phyloP scores from a whole-genome alignment of 2,113 vertebrate species.

The Pelusios castaneus region DNA sequence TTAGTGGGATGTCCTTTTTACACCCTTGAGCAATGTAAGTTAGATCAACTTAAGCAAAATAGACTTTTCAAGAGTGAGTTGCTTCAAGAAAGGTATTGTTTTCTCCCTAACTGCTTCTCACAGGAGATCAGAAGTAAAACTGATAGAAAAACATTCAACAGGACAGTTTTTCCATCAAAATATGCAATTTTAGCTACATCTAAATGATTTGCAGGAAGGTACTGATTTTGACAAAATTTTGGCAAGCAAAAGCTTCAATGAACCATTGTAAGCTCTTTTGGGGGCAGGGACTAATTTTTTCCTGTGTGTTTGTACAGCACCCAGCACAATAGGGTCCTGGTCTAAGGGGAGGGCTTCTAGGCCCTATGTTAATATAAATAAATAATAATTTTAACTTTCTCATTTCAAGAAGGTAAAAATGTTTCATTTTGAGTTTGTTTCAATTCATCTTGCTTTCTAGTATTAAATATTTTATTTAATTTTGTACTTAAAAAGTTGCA shows the following conservation, averaged over 20 bases:
- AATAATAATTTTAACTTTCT: no score
- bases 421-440: no score
- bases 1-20: no score
- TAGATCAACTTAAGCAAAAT: no score
- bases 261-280: neutral
- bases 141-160: neutral
- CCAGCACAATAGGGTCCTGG: neutral
- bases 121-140: neutral
- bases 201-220: neutral
- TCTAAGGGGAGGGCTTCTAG: neutral
- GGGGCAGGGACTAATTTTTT: neutral
- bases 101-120: neutral
- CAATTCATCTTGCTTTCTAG: neutral
- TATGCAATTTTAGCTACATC: neutral
- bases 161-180: neutral
- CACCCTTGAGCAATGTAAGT: no score
- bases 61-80: neutral
- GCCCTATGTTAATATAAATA: neutral
- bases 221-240: neutral
- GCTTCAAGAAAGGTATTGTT: neutral
- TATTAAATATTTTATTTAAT: neutral
- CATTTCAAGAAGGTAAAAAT: no score
- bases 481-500: neutral
- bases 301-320: neutral
- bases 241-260: neutral